A percentile compares a stretch with the other conserved stretches of the same genome.
Evolutionary conservation across 2,113 vertebrate genomes (phyloP).

Genomic region (Suncus etruscus): DNA sequence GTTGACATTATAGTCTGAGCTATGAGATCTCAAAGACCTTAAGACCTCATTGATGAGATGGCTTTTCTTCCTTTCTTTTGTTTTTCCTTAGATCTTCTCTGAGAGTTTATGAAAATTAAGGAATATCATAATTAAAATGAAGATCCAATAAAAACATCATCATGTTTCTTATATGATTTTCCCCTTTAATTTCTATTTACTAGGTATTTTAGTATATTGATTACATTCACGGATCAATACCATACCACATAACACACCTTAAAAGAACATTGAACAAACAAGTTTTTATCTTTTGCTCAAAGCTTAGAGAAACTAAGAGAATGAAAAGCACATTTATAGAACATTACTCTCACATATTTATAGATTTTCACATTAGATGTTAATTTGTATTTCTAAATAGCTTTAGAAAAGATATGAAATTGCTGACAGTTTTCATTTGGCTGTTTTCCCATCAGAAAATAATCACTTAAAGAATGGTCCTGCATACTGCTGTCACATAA

Average conservation of each 20-base stretch:
- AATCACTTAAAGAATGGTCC: slow-evolving; percentile 55
- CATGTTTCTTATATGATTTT: not conserved
- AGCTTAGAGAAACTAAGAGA: slow-evolving; percentile 52
- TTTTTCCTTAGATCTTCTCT: too few relatives aligned
- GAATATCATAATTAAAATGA: slow-evolving; percentile 41
- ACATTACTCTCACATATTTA: slow-evolving; percentile 23
- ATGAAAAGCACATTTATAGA: slow-evolving; percentile 46
- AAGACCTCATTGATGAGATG: not conserved
- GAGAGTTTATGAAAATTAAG: slow-evolving; percentile 28
- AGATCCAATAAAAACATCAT: not conserved
- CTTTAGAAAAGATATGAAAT: slow-evolving; percentile 58
- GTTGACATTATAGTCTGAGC: slow-evolving; percentile 55
- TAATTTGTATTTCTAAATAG: slow-evolving; percentile 70
- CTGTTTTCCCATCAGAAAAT: slow-evolving; percentile 65
- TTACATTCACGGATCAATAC: not conserved
- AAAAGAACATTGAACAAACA: not conserved
- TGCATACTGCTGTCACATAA: slow-evolving; percentile 32
- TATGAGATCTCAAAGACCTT: slow-evolving; percentile 54
- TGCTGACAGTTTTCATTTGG: slow-evolving; percentile 63
- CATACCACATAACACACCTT: not conserved
- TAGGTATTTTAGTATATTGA: not conserved
- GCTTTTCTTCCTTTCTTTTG: not conserved
- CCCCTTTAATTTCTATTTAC: slow-evolving; percentile 25
- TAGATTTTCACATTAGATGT: slow-evolving; percentile 52
- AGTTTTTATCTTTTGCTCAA: slow-evolving; percentile 26